phyloP scores from a whole-genome alignment of 2,888 invertebrate species.

The Dryadula phaetusa region DNA sequence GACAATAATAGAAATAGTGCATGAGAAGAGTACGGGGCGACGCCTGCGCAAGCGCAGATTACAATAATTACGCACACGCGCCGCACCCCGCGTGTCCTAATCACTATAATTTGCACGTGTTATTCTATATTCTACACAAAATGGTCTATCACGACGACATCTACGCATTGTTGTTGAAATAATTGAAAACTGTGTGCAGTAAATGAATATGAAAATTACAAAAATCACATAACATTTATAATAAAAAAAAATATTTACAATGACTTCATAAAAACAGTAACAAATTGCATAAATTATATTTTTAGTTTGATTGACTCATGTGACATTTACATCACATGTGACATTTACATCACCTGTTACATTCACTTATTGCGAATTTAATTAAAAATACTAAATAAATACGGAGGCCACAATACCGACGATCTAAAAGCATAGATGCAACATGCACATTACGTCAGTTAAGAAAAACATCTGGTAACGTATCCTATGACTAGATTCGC shows the following conservation, averaged over 20 bases:
- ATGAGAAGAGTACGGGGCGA: conserved; percentile 48
- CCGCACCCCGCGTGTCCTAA: conserved; percentile 69
- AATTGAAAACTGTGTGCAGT: conserved; percentile 40
- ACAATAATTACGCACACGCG: conserved; percentile 81
- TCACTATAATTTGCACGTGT: conserved; percentile 82
- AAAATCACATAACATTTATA: conserved; percentile 13
- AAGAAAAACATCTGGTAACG: conserved; percentile 67
- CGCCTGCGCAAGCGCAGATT: conserved; percentile 61
- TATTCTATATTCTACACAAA: conserved; percentile 79
- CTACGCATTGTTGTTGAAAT: conserved; percentile 51
- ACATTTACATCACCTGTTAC: too few species aligned
- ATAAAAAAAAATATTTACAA: neutral
- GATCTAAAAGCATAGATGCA: too few species aligned
- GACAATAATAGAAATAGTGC: conserved; percentile 49
- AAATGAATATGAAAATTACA: conserved; percentile 29
- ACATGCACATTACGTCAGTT: conserved; percentile 4
- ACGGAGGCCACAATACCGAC: too few species aligned
- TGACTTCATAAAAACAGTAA: neutral
- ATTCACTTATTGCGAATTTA: too few species aligned
- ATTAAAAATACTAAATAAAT: too few species aligned
- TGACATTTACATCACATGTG: too few species aligned
- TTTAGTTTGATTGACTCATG: too few species aligned
- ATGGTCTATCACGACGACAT: conserved; percentile 71
- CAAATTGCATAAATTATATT: too few species aligned
- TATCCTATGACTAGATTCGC: conserved; percentile 73